These are phyloP conservation scores for Ectemnius lituratus DNA, from an alignment of 2,888 invertebrate genomes.

Conservation along the genomic window DNA sequence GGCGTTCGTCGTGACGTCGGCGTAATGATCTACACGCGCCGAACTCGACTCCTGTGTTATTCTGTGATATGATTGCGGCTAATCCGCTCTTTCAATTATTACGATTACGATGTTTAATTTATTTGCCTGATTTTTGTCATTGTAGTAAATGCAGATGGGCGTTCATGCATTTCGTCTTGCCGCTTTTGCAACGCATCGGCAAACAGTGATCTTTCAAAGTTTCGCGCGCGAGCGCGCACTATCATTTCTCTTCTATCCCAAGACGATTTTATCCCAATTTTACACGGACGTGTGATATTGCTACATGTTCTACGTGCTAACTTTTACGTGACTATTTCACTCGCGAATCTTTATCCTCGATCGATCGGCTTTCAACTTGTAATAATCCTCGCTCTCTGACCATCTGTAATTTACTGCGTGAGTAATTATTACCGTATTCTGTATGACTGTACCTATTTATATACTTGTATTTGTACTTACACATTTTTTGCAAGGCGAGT, in stretches of 20 bases:
- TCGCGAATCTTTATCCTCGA: too few relatives aligned
- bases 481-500: slow-evolving; percentile 38
- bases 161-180: slow-evolving; percentile 5
- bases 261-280: too few relatives aligned
- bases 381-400: slow-evolving; percentile 23
- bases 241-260: too few relatives aligned
- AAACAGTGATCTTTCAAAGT: too few relatives aligned
- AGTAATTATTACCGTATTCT: slow-evolving; percentile 52
- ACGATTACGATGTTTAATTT: slow-evolving; percentile 61
- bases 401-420: slow-evolving; percentile 55
- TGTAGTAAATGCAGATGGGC: slow-evolving; percentile 60
- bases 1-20: neutral
- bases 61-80: slow-evolving; percentile 63
- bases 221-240: too few relatives aligned
- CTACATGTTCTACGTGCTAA: too few relatives aligned
- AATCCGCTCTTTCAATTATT: slow-evolving; percentile 54
- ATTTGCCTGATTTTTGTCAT: slow-evolving; percentile 57
- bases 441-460: slow-evolving; percentile 60
- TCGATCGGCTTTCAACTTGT: too few relatives aligned
- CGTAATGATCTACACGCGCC: slow-evolving; percentile 7
- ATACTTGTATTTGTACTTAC: slow-evolving; percentile 57
- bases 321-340: too few relatives aligned
- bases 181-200: too few relatives aligned
- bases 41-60: slow-evolving; percentile 57
- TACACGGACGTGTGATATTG: too few relatives aligned